phyloP scores from a whole-genome alignment of 92 coral and sea anemone genomes.

The Porites lobata region DNA sequence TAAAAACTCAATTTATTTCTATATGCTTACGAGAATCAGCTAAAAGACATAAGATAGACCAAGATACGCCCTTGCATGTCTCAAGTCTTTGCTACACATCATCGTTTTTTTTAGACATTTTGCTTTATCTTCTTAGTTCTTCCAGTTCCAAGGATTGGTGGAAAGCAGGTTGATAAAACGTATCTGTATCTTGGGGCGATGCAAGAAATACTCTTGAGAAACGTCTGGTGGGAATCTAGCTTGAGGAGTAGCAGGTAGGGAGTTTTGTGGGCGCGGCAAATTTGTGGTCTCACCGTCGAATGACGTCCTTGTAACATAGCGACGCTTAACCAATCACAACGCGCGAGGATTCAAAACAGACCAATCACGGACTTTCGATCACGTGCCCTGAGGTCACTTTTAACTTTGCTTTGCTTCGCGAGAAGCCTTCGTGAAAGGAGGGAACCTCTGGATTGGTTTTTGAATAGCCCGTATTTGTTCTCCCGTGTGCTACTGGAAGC shows the following conservation, averaged over 20 bases:
- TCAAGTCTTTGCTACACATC: background rate
- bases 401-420: conserved; percentile 66
- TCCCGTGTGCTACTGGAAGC: conserved; percentile 20
- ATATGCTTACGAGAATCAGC: too few relatives aligned
- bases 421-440: conserved; percentile 70
- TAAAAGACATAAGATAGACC: background rate
- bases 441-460: conserved; percentile 13
- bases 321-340: conserved; percentile 89
- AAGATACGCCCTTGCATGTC: background rate
- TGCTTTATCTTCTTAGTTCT: background rate
- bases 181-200: background rate
- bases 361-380: conserved; percentile 85
- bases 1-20: background rate
- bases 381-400: conserved; percentile 90
- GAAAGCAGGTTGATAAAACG: background rate
- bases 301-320: conserved; percentile 97
- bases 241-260: background rate
- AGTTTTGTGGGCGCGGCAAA: conserved; percentile 82
- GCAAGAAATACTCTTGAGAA: background rate
- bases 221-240: background rate
- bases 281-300: conserved; percentile 58
- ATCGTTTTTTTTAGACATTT: too few relatives aligned
- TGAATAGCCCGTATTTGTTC: conserved; percentile 45
- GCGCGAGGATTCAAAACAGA: conserved; percentile 80
- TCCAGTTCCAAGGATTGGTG: background rate